Base-by-base conservation (phyloP, 2,888 invertebrate species). In the Branchipolynoe longqiensis region DNA sequence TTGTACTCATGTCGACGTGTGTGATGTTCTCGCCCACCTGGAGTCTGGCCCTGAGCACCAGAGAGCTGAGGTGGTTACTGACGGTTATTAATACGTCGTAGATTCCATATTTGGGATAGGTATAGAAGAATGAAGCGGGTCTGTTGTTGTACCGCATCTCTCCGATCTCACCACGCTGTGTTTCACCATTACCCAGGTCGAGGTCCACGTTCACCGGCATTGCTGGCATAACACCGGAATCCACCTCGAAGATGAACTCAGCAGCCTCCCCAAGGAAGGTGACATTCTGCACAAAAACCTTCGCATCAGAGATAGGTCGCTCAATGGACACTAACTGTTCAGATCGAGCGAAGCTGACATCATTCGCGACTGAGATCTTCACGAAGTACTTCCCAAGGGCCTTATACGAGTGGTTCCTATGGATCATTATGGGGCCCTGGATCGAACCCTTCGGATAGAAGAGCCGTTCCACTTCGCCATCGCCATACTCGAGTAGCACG, bases 51-150 rank as follows among this genome's bases (percentile, higher is more conserved):
- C 8, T 6, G 14, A 0, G 85, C 6, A 14, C 82, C 4, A 90
- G 87, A 4, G 89, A 88, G 58, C 91, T 90, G 8, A 92, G 90
- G 84, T 90, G 90, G 84, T 93, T 93, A 64, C 83, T 88, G 0
- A 92, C 92, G 4, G 87, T 88, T 0, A 91, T 91, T 38, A 88
- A 87, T 1, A 92, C 90, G 22, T 85, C 87, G 87, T 93, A 93
- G 25, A 90, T 90, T 6, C 93, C 93, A 91, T 92, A 93, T 54
- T 90, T 88, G 0, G 86, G 86, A 83, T 92, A 93, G 0, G 83
- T 86, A 84, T 92, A 90, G 28, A 86, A 78, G 83, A 91, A 89
- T 0, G 69, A 69, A 74, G 90, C 89, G 0, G 56, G 88, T 74
- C 54, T 59, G 2, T 48, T 58, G 25, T 78, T 18, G 25, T 28